Conservation (phyloP, 2,113 vertebrate genomes). For the Trachemys scripta region DNA sequence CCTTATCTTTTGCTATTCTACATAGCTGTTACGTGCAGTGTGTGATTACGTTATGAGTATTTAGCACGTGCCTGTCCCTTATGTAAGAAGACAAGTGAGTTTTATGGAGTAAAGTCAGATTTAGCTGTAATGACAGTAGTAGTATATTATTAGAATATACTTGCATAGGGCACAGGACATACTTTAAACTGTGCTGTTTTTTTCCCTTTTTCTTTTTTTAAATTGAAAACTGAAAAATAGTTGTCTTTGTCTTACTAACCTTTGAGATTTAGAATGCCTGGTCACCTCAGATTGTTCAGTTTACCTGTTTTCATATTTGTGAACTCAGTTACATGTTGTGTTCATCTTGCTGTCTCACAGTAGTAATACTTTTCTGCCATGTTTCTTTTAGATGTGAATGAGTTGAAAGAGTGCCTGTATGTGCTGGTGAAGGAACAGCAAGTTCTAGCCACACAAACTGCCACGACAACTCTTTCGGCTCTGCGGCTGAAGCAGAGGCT, state of each 20-base stretch:
- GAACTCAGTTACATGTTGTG: not conserved
- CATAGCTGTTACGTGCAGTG: not conserved
- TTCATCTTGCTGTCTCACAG: not conserved
- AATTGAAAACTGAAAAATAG: not conserved
- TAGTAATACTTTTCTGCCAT: not conserved
- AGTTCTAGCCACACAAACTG: slow-evolving; percentile 88
- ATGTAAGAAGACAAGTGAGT: not conserved
- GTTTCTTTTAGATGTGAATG: slow-evolving; percentile 84
- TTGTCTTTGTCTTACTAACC: not conserved
- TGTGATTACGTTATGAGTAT: not conserved
- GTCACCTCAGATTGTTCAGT: not conserved
- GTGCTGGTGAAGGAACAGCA: slow-evolving; percentile 96
- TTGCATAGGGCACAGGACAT: not conserved
- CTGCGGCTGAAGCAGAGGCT: slow-evolving; percentile 93
- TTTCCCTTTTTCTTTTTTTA: too few species aligned
- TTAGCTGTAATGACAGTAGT: not conserved
- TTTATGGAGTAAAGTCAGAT: not conserved
- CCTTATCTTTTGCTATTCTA: not conserved
- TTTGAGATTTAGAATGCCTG: not conserved
- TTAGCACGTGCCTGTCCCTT: not conserved
- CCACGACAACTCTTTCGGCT: slow-evolving; percentile 93
- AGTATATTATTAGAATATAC: not conserved
- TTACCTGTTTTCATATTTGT: not conserved
- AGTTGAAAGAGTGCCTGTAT: slow-evolving; percentile 93
- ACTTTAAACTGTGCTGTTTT: not conserved